Percentiles rank a stretch among this genome's conserved stretches.
Evolutionary conservation across 2,113 vertebrate genomes (phyloP).

Genomic region (human): GRCh38 chr2:112761501-112762000

Average conservation of each 20-base stretch:
- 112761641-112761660: neutral
- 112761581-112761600: neutral
- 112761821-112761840: conserved; percentile 16
- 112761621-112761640: neutral
- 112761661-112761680: neutral
- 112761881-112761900: conserved; percentile 16
- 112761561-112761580: neutral
- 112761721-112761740: neutral
- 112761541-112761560: neutral
- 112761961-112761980: neutral
- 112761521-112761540: neutral
- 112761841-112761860: conserved; percentile 38
- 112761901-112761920: conserved; percentile 46
- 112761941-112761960: neutral
- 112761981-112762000: neutral
- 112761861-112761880: conserved; percentile 18
- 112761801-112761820: neutral
- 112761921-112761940: conserved; percentile 20
- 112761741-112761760: neutral
- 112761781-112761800: neutral
- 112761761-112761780: neutral
- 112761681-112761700: neutral
- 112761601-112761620: neutral
- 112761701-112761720: neutral
- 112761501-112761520: neutral